Percentiles rank a stretch among this genome's conserved stretches.
phyloP scores from a whole-genome alignment of 2,113 vertebrate species.

The Regulus satrapa region DNA sequence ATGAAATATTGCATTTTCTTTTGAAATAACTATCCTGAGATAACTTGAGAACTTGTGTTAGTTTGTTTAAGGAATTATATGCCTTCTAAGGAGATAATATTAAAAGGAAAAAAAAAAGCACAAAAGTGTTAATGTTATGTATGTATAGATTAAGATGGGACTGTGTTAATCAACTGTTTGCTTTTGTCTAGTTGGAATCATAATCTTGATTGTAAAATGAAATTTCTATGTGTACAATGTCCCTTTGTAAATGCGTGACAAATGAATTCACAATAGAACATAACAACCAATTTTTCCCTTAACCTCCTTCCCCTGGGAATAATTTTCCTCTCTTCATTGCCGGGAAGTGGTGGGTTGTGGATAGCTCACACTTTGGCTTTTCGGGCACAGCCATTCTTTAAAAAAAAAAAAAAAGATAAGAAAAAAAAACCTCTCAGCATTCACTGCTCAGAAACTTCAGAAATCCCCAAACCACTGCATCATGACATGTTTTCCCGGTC shows the following conservation, averaged over 20 bases:
- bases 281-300: not conserved
- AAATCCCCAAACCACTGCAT: not conserved
- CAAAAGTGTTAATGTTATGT: slow-evolving; percentile 33
- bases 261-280: not conserved
- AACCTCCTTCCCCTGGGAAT: not conserved
- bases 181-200: slow-evolving; percentile 6
- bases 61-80: slow-evolving; percentile 36
- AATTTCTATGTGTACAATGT: not conserved
- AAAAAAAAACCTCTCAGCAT: no score
- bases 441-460: not conserved
- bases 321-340: not conserved
- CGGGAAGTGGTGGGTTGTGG: not conserved
- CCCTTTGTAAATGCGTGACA: not conserved
- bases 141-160: not conserved
- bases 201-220: slow-evolving; percentile 1
- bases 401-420: no score
- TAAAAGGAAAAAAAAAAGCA: slow-evolving; percentile 11
- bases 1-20: slow-evolving; percentile 64
- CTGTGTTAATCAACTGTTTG: not conserved
- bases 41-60: slow-evolving; percentile 56
- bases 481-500: not conserved
- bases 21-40: slow-evolving; percentile 63
- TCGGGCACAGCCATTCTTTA: not conserved
- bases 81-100: slow-evolving; percentile 15
- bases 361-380: not conserved